Evolutionary conservation across 2,113 vertebrate genomes (phyloP).

Genomic region (Gyps fulvus): DNA sequence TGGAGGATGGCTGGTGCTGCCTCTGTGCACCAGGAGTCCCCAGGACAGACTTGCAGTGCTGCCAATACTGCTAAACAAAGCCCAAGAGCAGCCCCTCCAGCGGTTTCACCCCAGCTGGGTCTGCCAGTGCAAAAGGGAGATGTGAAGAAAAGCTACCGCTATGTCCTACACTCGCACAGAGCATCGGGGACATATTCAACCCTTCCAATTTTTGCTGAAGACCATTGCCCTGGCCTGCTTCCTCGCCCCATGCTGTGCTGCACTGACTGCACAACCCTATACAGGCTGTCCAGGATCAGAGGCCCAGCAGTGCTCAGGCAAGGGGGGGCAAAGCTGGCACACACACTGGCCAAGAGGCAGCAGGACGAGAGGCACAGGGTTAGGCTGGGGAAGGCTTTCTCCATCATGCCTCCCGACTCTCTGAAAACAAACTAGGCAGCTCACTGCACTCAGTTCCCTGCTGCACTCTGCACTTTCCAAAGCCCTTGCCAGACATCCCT

Average conservation of each 20-base stretch:
- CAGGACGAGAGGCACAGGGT: background rate
- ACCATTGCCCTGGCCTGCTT: background rate
- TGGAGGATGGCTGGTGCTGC: background rate
- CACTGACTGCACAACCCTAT: background rate
- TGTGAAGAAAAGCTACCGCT: background rate
- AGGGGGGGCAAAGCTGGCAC: background rate
- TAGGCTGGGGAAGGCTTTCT: background rate
- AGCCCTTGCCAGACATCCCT: background rate
- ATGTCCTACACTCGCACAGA: background rate
- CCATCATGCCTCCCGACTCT: background rate
- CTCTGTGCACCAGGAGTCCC: background rate
- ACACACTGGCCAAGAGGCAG: background rate
- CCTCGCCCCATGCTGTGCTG: fast-evolving
- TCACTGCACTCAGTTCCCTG: background rate
- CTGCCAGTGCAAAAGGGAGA: background rate
- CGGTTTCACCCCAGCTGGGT: background rate
- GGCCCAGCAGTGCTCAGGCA: background rate
- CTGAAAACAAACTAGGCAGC: background rate
- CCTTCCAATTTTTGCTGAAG: background rate
- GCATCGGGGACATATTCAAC: fast-evolving
- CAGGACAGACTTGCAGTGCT: fast-evolving
- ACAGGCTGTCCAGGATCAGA: too few species aligned
- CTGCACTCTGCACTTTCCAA: background rate
- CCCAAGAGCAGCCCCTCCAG: background rate
- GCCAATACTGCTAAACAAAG: background rate